Conservation (phyloP, 2,797 vertebrate species). For the Coluber constrictor region DNA sequence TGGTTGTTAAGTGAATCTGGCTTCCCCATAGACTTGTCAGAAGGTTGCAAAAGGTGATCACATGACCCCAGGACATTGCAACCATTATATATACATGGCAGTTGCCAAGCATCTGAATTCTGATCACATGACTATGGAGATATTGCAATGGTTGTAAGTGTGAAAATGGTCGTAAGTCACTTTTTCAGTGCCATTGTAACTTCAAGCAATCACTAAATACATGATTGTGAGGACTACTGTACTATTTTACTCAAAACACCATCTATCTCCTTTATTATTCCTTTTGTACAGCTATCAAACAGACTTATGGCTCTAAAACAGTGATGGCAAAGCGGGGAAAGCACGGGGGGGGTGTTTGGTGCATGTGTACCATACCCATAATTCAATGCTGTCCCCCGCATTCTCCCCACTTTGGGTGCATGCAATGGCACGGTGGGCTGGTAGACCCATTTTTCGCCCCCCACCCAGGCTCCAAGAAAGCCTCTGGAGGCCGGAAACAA, state of each 20-base stretch:
- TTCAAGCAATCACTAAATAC: not conserved
- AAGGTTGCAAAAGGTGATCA: not conserved
- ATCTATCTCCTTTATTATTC: not conserved
- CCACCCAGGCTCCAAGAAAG: too few species aligned
- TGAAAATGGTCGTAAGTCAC: not conserved
- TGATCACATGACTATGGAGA: not conserved
- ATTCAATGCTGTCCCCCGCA: too few species aligned
- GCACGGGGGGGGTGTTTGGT: too few species aligned
- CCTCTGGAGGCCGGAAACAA: too few species aligned
- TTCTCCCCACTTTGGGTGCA: too few species aligned
- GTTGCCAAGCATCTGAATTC: not conserved
- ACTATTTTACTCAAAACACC: not conserved
- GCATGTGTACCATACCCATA: too few species aligned
- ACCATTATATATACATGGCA: not conserved
- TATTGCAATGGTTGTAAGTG: not conserved
- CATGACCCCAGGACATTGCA: not conserved
- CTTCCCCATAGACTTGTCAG: not conserved
- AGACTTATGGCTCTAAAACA: not conserved
- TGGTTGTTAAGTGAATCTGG: not conserved
- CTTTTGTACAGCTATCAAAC: not conserved
- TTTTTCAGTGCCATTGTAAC: not conserved
- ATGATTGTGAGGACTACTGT: not conserved
- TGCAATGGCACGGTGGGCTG: too few species aligned
- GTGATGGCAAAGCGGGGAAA: too few species aligned
- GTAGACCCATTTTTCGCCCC: too few species aligned